Percentiles rank a stretch among this genome's conserved stretches.
These are phyloP conservation scores for Solenopsis invicta DNA, from an alignment of 1,140 invertebrate species.

Conservation along the genomic window DNA sequence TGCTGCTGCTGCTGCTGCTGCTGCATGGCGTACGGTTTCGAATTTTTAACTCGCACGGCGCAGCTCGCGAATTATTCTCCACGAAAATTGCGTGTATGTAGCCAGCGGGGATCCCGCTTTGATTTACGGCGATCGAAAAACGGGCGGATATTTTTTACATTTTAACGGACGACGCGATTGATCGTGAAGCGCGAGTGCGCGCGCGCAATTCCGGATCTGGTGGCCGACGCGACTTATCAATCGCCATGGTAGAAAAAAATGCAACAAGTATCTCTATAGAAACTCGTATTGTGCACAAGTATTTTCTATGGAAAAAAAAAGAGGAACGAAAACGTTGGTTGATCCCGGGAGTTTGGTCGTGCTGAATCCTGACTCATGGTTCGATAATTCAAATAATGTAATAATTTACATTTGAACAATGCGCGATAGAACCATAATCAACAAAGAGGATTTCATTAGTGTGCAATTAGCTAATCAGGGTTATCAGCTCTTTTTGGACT, in stretches of 20 bases:
- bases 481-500: slow-evolving; percentile 34
- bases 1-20: not conserved
- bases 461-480: slow-evolving; percentile 20
- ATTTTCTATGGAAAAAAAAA: not conserved
- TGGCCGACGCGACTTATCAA: slow-evolving; percentile 43
- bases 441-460: slow-evolving; percentile 58
- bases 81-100: not conserved
- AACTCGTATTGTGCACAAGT: not conserved
- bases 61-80: slow-evolving; percentile 6
- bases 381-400: not conserved
- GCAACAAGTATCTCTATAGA: slow-evolving; percentile 44
- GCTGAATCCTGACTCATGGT: not conserved
- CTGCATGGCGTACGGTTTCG: slow-evolving; percentile 40
- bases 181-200: slow-evolving; percentile 27
- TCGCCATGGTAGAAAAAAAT: slow-evolving; percentile 30
- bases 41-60: slow-evolving; percentile 63
- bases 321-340: not conserved
- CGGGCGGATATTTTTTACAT: slow-evolving; percentile 67
- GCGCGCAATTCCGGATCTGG: slow-evolving; percentile 31
- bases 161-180: slow-evolving; percentile 40
- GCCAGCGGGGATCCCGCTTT: slow-evolving; percentile 8
- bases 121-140: slow-evolving; percentile 69
- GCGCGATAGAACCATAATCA: slow-evolving; percentile 24
- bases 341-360: not conserved
- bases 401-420: slow-evolving; percentile 35